Base-by-base conservation (phyloP, 1,140 invertebrate species). In the Archivesica marissinica region DNA sequence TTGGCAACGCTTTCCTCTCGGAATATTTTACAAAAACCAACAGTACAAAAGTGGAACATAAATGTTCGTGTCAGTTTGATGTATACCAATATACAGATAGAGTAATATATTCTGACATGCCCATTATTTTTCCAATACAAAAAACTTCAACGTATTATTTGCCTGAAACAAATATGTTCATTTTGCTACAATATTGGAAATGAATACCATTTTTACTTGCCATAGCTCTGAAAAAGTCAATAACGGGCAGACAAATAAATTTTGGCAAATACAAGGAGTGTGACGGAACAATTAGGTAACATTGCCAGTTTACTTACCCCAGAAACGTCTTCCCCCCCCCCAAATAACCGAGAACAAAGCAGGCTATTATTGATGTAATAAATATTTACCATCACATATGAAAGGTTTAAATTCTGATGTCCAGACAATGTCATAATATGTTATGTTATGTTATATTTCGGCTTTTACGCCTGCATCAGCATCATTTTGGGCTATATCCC, bases 171-270 rank as follows among this genome's bases (percentile, higher is more conserved):
- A 64, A 64, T 35, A 64, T 64, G 59, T 64, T 64, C 30, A 13
- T 33, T 64, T 33, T 64, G 59, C 30, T 35, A 64, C 38, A 17
- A 64, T 64, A 35, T 64, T 17, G 59, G 30, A 64, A 64, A 64
- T 33, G 59, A 64, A 20, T 64, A 64, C 59, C 59, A 64, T 64
- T 64, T 35, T 35, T 17, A 33, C 2, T 13, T 64, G 15, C n/a
- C 15, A 35, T n/a, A 35, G 30, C 11, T n/a, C n/a, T 3, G n/a
- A 17, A 64, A 25, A 33, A 64, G 59, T 64, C 59, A 35, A 64
- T 64, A n/a, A 64, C 28, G 38, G 23, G 38, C 59, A 64, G 59
- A 64, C 59, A 35, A 64, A 64, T 64, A 64, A 64, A 64, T 64
- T 35, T 35, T 35, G 30, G n/a, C n/a, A n/a, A n/a, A n/a, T n/a